Evolutionary conservation across 2,888 invertebrate species (phyloP).

Genomic region (Drosophila nr. perissopoda): DNA sequence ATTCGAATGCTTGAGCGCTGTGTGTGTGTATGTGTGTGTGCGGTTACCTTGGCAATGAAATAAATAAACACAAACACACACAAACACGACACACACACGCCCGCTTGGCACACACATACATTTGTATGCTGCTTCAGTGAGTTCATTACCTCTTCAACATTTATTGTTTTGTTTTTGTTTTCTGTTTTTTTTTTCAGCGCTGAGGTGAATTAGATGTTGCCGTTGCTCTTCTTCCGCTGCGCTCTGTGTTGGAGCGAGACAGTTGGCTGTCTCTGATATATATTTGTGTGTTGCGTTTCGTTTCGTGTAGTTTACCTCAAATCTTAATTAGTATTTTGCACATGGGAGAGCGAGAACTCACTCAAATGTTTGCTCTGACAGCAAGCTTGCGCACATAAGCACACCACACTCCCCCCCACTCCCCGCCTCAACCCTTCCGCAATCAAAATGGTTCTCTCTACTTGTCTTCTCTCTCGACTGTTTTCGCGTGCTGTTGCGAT

Average conservation of each 20-base stretch:
- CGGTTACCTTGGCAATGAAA: conserved; percentile 73
- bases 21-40: conserved; percentile 26
- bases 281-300: conserved; percentile 28
- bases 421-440: background rate
- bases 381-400: conserved; percentile 26
- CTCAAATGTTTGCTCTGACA: conserved; percentile 62
- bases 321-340: conserved; percentile 61
- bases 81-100: conserved; percentile 4
- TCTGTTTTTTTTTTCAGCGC: conserved; percentile 21
- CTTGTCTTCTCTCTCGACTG: background rate
- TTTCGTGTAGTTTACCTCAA: conserved; percentile 39
- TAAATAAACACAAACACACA: conserved; percentile 31
- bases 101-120: conserved; percentile 4
- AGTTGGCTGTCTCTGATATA: conserved; percentile 6
- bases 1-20: conserved; percentile 7
- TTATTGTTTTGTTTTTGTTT: conserved; percentile 1
- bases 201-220: conserved; percentile 64
- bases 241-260: conserved; percentile 27
- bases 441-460: background rate
- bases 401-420: background rate
- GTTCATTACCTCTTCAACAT: conserved; percentile 62
- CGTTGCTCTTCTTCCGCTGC: conserved; percentile 22
- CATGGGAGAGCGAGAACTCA: conserved; percentile 36
- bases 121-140: conserved; percentile 23
- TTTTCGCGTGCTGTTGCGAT: conserved; percentile 41